Percentiles rank a stretch among this genome's conserved stretches.
Evolutionary conservation across 1,140 invertebrate species (phyloP).

Genomic region (Acromyrmex charruanus): DNA sequence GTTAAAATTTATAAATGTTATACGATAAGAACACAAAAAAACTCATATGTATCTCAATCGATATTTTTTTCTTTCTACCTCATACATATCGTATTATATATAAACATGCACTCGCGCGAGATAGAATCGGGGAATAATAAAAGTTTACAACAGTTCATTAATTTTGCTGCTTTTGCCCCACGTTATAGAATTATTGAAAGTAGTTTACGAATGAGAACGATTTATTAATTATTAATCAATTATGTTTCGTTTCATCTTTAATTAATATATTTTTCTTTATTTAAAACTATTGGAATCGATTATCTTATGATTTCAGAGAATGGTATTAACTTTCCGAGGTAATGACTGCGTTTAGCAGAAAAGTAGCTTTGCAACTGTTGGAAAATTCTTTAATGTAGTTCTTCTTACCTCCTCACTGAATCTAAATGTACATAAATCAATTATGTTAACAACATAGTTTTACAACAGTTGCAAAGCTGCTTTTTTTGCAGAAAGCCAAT

Average conservation of each 20-base stretch:
- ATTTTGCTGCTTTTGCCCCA: not conserved
- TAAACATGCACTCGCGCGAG: not conserved
- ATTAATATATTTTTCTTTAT: not conserved
- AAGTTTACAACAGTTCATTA: constrained; percentile 22
- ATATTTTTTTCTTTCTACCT: not conserved
- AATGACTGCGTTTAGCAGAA: no score
- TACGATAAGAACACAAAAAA: not conserved
- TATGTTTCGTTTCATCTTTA: not conserved
- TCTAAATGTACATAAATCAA: no score
- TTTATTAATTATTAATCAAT: constrained; percentile 18
- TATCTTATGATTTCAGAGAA: not conserved
- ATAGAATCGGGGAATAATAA: not conserved
- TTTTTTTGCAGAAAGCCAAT: no score
- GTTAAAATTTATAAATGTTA: constrained; percentile 29
- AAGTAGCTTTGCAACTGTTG: no score
- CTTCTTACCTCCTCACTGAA: no score
- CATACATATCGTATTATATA: not conserved
- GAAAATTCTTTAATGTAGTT: no score
- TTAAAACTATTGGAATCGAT: not conserved
- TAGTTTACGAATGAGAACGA: not conserved
- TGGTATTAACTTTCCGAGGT: not conserved
- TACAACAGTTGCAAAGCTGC: no score
- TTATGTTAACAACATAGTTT: no score
- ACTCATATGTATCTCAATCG: not conserved
- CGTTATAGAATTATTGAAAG: not conserved